Base-by-base conservation (phyloP, 2,888 invertebrate genomes). In the Strigamia crassipes region DNA sequence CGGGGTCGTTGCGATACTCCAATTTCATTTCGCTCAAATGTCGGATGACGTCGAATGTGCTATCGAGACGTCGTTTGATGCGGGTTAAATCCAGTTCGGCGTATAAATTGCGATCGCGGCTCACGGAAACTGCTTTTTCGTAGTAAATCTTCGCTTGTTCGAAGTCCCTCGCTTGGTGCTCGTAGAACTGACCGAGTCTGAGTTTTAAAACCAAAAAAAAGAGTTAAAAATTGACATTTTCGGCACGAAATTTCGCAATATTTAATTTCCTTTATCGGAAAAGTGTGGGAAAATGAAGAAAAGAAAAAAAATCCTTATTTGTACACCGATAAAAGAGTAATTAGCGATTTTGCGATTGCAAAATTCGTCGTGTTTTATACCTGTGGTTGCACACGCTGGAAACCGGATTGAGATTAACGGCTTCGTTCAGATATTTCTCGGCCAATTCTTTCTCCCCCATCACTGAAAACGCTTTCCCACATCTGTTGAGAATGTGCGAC, bases 401-500 rank as follows among this genome's bases (percentile, higher is more conserved):
- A 27, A 31, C 13, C 12, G 73, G 73, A 21, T 18, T 38, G 3
- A 78, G 12, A 18, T 31, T n/a, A 12, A 78, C 13, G 23, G 78
- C 78, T 78, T 78, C 41, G 12, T 0, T 10, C 34, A 78, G 78
- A 6, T 23, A 78, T 41, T 78, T 42, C 9, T 78, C 78, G 5
- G 78, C 78, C 1, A 34, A 2, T n/a, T 78, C 41, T 15, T 10
- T 0, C 15, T 78, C 78, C 3, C 41, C 34, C 38, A 78, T 38
- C 0, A 21, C 3, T 9, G 78, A 42, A 78, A 78, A 78, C 9
- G 78, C 78, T 42, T 78, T 78, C 1, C 78, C 78, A 41, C 78
- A 78, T 78, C 78, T 38, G 13, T 41, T 78, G 13, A 78, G 78
- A n/a, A 78, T 18, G 42, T 78, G 78, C 9, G 78, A 41, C 13